Evolutionary conservation across 1,140 invertebrate genomes (phyloP).

Genomic region (Drosophila guanche): DNA sequence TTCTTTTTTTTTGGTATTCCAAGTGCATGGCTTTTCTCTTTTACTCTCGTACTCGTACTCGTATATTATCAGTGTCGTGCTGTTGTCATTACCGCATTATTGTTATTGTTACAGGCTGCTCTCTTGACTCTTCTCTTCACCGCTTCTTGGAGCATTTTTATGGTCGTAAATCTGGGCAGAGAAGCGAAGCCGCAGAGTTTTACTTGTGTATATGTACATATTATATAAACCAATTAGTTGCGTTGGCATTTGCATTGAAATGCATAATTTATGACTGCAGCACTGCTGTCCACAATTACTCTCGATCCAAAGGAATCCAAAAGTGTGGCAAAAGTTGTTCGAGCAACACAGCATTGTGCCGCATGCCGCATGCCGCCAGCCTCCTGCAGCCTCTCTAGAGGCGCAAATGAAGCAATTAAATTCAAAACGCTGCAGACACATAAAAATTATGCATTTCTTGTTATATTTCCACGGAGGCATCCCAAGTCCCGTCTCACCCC

Average conservation of each 20-base stretch:
- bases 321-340: slow-evolving; percentile 60
- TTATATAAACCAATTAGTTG: slow-evolving; percentile 75
- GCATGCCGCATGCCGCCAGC: neutral
- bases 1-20: slow-evolving; percentile 49
- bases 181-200: too few relatives aligned
- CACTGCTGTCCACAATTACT: slow-evolving; percentile 28
- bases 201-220: neutral
- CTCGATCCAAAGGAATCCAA: slow-evolving; percentile 20
- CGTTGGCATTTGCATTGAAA: slow-evolving; percentile 66
- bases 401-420: slow-evolving; percentile 80
- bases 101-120: slow-evolving; percentile 55
- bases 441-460: slow-evolving; percentile 42
- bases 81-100: slow-evolving; percentile 58
- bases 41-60: slow-evolving; percentile 1
- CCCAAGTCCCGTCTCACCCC: neutral
- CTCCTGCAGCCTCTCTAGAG: slow-evolving; percentile 22
- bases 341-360: slow-evolving; percentile 4
- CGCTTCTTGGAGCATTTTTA: slow-evolving; percentile 10
- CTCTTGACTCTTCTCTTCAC: slow-evolving; percentile 5
- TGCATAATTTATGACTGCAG: slow-evolving; percentile 77
- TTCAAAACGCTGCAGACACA: slow-evolving; percentile 53
- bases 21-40: slow-evolving; percentile 51
- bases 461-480: neutral
- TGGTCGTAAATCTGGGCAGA: slow-evolving; percentile 18
- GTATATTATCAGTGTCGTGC: slow-evolving; percentile 59